Conservation (phyloP, 2,888 invertebrate genomes). For the Pammene fasciana region DNA sequence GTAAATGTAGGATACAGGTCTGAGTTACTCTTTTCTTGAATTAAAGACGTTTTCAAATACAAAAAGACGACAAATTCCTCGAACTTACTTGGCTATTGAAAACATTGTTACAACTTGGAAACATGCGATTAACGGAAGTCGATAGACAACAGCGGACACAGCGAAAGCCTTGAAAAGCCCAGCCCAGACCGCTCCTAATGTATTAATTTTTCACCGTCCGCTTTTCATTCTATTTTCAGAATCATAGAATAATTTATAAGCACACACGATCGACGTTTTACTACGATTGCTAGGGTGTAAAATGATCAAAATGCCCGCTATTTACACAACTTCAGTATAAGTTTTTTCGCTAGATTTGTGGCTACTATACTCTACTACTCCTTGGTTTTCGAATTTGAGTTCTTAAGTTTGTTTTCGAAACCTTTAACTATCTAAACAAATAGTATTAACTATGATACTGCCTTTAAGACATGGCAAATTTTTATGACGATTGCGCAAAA, state of each 20-base stretch:
- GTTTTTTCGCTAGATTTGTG: background rate
- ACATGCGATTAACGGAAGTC: slow-evolving; percentile 17
- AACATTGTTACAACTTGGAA: background rate
- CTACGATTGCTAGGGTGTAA: slow-evolving; percentile 15
- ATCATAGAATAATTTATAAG: slow-evolving; percentile 29
- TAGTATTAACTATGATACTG: too few relatives aligned
- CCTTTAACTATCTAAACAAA: too few relatives aligned
- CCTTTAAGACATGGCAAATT: too few relatives aligned
- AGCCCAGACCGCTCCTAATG: slow-evolving; percentile 30
- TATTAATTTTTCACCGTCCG: slow-evolving; percentile 37
- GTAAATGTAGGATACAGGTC: too few relatives aligned
- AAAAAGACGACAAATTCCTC: background rate
- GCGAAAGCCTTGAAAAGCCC: slow-evolving; percentile 29
- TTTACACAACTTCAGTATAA: background rate
- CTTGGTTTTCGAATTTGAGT: too few relatives aligned
- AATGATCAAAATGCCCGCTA: background rate
- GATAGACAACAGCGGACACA: slow-evolving; percentile 21
- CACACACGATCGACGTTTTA: slow-evolving; percentile 4
- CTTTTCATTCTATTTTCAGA: slow-evolving; percentile 18
- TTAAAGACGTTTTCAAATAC: background rate
- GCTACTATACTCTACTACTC: background rate
- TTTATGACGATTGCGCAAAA: too few relatives aligned
- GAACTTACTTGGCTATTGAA: background rate
- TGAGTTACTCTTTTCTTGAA: too few relatives aligned
- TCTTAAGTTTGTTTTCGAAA: too few relatives aligned